Conservation (phyloP, 2,113 vertebrate genomes). For the Etia nguti region DNA sequence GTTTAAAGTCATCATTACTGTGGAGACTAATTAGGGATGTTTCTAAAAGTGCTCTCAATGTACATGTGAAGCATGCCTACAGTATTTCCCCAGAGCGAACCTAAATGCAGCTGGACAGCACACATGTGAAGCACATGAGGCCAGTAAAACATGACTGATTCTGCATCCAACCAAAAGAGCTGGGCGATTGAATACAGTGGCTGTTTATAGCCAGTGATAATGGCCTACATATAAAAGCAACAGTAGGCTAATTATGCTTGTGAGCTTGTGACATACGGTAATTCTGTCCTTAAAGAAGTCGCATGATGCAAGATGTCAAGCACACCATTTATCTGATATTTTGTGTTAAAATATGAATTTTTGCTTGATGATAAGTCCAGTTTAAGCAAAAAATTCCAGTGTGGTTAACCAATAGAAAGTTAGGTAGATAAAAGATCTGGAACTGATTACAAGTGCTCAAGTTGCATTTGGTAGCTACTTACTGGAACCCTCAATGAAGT, state of each 20-base stretch:
- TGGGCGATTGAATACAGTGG: slow-evolving; percentile 42
- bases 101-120: slow-evolving; percentile 16
- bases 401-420: not conserved
- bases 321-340: not conserved
- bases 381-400: not conserved
- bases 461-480: not conserved
- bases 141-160: slow-evolving; percentile 63
- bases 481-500: not conserved
- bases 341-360: not conserved
- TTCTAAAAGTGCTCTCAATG: not conserved
- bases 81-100: not conserved
- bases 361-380: not conserved
- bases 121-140: slow-evolving; percentile 68
- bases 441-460: not conserved
- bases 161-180: slow-evolving; percentile 44
- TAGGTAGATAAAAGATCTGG: not conserved
- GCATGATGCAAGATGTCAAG: not conserved
- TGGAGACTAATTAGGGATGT: not conserved
- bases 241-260: slow-evolving; percentile 62
- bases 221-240: slow-evolving; percentile 70
- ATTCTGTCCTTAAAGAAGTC: slow-evolving; percentile 4
- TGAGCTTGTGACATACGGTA: slow-evolving; percentile 21
- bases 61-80: not conserved
- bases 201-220: slow-evolving; percentile 78
- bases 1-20: not conserved